Conservation (phyloP, 2,113 vertebrate genomes). For the Shinisaurus crocodilurus region DNA sequence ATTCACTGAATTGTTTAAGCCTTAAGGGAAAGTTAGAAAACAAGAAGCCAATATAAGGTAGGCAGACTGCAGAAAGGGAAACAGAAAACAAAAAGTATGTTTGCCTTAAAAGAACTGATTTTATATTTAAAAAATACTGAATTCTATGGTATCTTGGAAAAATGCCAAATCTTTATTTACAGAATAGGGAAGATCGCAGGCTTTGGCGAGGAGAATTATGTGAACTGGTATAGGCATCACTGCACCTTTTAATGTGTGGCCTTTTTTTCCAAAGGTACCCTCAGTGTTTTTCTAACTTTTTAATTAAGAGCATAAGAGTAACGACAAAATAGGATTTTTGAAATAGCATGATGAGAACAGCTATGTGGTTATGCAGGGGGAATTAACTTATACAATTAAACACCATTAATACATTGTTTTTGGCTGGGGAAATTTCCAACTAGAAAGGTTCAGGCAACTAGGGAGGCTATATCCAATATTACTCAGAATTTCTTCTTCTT, state of each 20-base stretch:
- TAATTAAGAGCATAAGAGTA: conserved; percentile 1
- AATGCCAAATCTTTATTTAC: neutral
- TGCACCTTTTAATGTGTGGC: neutral
- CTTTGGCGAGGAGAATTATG: neutral
- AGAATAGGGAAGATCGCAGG: neutral
- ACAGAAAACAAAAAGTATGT: neutral
- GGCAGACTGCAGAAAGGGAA: neutral
- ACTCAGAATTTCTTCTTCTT: neutral
- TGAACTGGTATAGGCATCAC: neutral
- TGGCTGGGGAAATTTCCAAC: neutral
- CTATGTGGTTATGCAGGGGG: neutral
- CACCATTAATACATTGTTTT: neutral
- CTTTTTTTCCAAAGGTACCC: neutral
- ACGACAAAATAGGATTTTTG: neutral
- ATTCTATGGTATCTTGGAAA: neutral
- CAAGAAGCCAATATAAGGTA: neutral
- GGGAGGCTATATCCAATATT: neutral
- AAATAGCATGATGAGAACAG: neutral
- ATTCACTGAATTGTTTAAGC: neutral
- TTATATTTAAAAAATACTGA: neutral
- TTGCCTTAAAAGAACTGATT: conserved; percentile 2
- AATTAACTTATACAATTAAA: neutral
- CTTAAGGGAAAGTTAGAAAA: neutral
- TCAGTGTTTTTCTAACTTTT: conserved; percentile 2
- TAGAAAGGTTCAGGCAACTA: neutral